These are phyloP conservation scores for Reticulitermes speratus DNA, from an alignment of 1,140 invertebrate genomes.

Conservation along the genomic window DNA sequence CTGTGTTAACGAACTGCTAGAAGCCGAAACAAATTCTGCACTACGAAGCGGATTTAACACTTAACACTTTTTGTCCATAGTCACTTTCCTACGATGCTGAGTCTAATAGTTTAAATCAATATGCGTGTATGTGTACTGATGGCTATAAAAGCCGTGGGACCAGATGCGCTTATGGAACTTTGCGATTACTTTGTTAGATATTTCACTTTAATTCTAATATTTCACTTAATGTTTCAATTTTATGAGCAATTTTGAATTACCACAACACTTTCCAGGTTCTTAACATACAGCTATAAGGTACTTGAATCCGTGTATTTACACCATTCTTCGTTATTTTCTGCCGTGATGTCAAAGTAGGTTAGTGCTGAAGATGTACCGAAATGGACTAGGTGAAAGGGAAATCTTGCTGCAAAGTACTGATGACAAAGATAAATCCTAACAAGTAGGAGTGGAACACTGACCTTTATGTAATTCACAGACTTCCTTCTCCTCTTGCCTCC, in stretches of 20 bases:
- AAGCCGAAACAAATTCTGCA: neutral
- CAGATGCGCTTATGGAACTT: too few species aligned
- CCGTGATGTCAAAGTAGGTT: neutral
- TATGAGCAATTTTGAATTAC: too few species aligned
- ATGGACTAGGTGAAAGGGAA: neutral
- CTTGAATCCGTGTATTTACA: too few species aligned
- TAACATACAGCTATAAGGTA: too few species aligned
- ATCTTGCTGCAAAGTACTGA: neutral
- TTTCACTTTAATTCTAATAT: too few species aligned
- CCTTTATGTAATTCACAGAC: neutral
- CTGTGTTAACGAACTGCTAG: too few species aligned
- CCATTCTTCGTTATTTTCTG: too few species aligned
- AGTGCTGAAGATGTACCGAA: neutral
- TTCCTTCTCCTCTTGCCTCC: too few species aligned
- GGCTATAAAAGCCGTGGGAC: too few species aligned
- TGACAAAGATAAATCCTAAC: neutral
- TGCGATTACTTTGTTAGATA: too few species aligned
- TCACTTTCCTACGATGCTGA: neutral
- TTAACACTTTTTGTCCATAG: neutral
- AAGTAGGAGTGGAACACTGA: neutral
- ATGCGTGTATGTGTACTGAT: neutral
- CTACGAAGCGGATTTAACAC: neutral
- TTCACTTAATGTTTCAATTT: too few species aligned
- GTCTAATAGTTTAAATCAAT: neutral
- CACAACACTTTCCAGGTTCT: too few species aligned